A percentile compares a stretch with the other conserved stretches of the same genome.
phyloP scores from a whole-genome alignment of 2,888 invertebrate genomes.

The Aphidoletes aphidimyza region DNA sequence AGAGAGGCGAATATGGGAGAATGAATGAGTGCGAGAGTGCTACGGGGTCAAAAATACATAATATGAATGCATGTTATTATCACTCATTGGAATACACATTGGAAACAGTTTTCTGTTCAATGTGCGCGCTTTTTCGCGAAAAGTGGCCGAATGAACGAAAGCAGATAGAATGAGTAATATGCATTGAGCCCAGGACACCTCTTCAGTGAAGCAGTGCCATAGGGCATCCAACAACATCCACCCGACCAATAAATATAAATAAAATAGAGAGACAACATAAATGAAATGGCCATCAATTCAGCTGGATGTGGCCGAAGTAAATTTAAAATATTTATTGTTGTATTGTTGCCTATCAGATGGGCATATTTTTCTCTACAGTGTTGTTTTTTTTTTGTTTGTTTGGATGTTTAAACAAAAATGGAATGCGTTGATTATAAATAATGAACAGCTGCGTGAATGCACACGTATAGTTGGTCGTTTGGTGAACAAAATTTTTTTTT shows the following conservation, averaged over 20 bases:
- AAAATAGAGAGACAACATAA: slow-evolving; percentile 49
- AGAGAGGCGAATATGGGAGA: too few species aligned
- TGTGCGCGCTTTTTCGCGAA: background rate
- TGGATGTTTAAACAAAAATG: too few species aligned
- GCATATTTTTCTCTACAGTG: too few species aligned
- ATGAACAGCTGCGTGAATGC: slow-evolving; percentile 35
- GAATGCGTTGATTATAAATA: slow-evolving; percentile 46
- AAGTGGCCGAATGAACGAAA: background rate
- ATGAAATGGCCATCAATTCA: slow-evolving; percentile 39
- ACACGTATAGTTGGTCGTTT: background rate
- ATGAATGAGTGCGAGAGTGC: too few species aligned
- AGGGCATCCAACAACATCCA: background rate
- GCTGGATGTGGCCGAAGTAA: slow-evolving; percentile 45
- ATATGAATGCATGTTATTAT: slow-evolving; percentile 39
- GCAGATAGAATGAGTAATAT: background rate
- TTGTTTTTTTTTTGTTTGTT: too few species aligned
- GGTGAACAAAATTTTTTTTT: background rate
- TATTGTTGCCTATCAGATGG: slow-evolving; percentile 40
- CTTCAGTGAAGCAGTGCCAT: too few species aligned
- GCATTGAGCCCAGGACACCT: background rate
- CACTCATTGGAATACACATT: background rate
- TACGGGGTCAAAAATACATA: background rate
- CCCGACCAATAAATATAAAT: slow-evolving; percentile 43
- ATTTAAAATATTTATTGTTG: slow-evolving; percentile 52
- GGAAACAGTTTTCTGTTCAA: background rate